Evolutionary conservation across 2,888 invertebrate genomes (phyloP).

Genomic region (Diadromus collaris): DNA sequence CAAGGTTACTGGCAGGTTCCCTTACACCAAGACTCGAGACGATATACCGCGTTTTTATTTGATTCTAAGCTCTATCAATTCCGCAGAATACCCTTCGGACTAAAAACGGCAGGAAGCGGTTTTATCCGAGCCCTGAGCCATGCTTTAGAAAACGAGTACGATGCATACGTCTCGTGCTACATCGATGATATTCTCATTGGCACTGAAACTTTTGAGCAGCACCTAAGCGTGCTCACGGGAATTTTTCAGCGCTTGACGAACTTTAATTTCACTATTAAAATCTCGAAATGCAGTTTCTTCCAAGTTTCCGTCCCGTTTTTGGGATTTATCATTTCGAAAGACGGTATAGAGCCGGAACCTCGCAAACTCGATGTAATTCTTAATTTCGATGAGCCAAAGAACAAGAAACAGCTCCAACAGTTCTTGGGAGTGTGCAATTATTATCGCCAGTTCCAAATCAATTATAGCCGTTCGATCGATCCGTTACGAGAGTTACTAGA

Average conservation of each 20-base stretch:
- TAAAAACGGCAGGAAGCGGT: too few relatives aligned
- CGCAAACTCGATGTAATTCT: not conserved
- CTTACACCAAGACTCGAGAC: too few relatives aligned
- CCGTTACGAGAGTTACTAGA: constrained; percentile 16
- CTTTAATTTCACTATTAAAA: constrained; percentile 7
- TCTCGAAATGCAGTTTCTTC: constrained; percentile 6
- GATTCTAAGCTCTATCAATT: too few relatives aligned
- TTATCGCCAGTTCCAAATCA: constrained; percentile 26
- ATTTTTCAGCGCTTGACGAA: not conserved
- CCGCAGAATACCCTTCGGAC: too few relatives aligned
- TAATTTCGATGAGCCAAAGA: constrained; percentile 12
- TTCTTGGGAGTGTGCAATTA: constrained; percentile 39
- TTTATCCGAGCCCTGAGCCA: too few relatives aligned
- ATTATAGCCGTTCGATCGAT: not conserved
- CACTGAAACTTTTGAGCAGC: constrained; percentile 4
- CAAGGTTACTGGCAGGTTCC: too few relatives aligned
- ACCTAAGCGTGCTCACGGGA: not conserved
- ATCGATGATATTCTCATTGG: too few relatives aligned
- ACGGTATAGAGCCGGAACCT: not conserved
- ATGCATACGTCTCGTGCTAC: not conserved
- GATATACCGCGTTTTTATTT: too few relatives aligned
- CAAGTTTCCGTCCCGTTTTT: not conserved
- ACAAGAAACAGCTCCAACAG: too few relatives aligned
- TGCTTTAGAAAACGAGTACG: not conserved
- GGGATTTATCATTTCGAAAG: not conserved